A percentile compares a stretch with the other conserved stretches of the same genome.
Conservation (phyloP, 2,113 vertebrate genomes). For the Entelurus aequoreus region DNA sequence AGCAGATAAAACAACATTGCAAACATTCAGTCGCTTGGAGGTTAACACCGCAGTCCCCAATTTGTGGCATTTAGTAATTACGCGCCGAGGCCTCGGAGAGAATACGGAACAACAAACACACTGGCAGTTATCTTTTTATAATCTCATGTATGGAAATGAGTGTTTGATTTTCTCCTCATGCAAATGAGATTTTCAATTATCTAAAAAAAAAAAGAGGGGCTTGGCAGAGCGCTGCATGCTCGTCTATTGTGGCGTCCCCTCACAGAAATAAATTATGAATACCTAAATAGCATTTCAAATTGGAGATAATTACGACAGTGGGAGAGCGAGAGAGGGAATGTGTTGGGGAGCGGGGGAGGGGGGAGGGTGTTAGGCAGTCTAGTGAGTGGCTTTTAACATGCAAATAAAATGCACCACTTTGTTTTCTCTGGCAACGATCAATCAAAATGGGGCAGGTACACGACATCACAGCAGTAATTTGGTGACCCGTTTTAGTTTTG, state of each 20-base stretch:
- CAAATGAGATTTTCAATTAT: slow-evolving; percentile 81
- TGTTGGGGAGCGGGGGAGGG: slow-evolving; percentile 20
- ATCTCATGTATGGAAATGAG: slow-evolving; percentile 77
- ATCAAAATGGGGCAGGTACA: slow-evolving; percentile 75
- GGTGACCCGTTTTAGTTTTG: slow-evolving; percentile 69
- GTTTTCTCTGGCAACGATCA: slow-evolving; percentile 71
- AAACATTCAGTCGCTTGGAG: slow-evolving; percentile 51
- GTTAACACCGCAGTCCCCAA: slow-evolving; percentile 47
- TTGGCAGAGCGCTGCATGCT: slow-evolving; percentile 59
- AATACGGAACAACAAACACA: slow-evolving; percentile 74
- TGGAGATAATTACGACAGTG: slow-evolving; percentile 68
- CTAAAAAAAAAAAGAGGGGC: slow-evolving; percentile 63
- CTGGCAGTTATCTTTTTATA: slow-evolving; percentile 73
- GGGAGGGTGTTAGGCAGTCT: slow-evolving; percentile 23
- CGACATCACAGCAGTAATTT: slow-evolving; percentile 65
- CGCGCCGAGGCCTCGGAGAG: slow-evolving; percentile 58
- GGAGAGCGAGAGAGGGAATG: slow-evolving; percentile 23
- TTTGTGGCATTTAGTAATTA: slow-evolving; percentile 74
- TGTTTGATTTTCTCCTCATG: slow-evolving; percentile 76
- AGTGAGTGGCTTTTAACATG: slow-evolving; percentile 68
- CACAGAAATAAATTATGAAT: slow-evolving; percentile 74
- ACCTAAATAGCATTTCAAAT: slow-evolving; percentile 74
- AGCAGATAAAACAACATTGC: slow-evolving; percentile 11
- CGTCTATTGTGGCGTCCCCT: slow-evolving; percentile 67
- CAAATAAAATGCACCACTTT: slow-evolving; percentile 74